Conservation (phyloP, 2,888 invertebrate genomes). For the Pocota personata region DNA sequence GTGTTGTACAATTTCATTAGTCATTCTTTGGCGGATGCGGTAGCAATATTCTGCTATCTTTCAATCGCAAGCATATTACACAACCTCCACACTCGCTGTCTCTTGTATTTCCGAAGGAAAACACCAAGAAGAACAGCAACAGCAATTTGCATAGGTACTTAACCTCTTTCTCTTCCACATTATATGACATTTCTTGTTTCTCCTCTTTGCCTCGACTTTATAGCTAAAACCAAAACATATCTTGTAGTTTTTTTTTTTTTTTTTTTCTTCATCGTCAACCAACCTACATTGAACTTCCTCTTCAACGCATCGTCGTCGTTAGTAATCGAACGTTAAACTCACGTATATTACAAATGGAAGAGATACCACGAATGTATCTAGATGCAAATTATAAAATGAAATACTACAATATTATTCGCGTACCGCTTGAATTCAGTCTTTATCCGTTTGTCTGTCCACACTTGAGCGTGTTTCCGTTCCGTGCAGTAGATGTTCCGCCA, state of each 20-base stretch:
- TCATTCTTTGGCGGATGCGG: conserved; percentile 52
- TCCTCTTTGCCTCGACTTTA: background rate
- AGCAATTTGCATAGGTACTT: conserved; percentile 13
- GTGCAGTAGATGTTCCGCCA: conserved; percentile 39
- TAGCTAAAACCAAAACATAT: conserved; percentile 1
- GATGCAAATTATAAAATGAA: conserved; percentile 39
- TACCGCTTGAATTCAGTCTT: background rate
- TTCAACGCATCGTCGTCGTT: conserved; percentile 13
- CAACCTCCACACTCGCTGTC: conserved; percentile 47
- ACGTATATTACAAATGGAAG: conserved; percentile 21
- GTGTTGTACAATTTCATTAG: conserved; percentile 30
- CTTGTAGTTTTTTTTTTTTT: background rate
- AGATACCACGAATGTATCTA: conserved; percentile 16
- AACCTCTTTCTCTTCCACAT: conserved; percentile 15
- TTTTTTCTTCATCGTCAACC: conserved; percentile 16
- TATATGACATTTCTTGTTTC: background rate
- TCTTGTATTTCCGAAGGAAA: background rate
- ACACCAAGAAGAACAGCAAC: background rate
- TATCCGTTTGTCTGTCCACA: conserved; percentile 24
- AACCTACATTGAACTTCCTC: conserved; percentile 69
- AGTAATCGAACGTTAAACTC: conserved; percentile 65
- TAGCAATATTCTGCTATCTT: conserved; percentile 54
- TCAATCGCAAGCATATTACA: conserved; percentile 50
- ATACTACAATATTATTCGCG: background rate
- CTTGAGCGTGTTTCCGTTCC: conserved; percentile 38